Evolutionary conservation across 1,140 invertebrate genomes (phyloP).

Genomic region (Lepidurus packardi): DNA sequence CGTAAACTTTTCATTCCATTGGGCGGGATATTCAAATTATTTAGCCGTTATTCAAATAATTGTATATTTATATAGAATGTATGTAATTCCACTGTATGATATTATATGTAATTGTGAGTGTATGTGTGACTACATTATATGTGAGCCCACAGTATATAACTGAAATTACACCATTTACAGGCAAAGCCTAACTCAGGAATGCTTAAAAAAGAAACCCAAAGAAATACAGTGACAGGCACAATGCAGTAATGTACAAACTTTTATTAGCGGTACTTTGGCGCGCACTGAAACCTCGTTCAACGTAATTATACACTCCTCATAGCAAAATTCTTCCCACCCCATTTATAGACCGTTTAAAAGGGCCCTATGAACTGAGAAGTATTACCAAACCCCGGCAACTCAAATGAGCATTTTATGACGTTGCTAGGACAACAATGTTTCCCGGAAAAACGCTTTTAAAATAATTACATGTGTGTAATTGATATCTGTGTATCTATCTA

Average conservation of each 20-base stretch:
- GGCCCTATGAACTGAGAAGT: not conserved
- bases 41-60: too few species aligned
- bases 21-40: too few species aligned
- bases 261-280: not conserved
- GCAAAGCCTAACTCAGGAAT: not conserved
- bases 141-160: too few species aligned
- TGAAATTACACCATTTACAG: too few species aligned
- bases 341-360: not conserved
- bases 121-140: too few species aligned
- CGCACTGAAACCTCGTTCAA: not conserved
- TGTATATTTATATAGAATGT: too few species aligned
- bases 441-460: not conserved
- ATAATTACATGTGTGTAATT: not conserved
- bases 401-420: not conserved
- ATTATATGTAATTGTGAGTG: too few species aligned
- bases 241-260: not conserved
- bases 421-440: not conserved
- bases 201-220: not conserved
- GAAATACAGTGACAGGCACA: slow-evolving; percentile 3
- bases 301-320: not conserved
- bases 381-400: not conserved
- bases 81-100: too few species aligned
- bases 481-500: not conserved
- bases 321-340: not conserved
- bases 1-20: too few species aligned